phyloP scores from a whole-genome alignment of 2,888 invertebrate genomes.

The Graphium colonna region DNA sequence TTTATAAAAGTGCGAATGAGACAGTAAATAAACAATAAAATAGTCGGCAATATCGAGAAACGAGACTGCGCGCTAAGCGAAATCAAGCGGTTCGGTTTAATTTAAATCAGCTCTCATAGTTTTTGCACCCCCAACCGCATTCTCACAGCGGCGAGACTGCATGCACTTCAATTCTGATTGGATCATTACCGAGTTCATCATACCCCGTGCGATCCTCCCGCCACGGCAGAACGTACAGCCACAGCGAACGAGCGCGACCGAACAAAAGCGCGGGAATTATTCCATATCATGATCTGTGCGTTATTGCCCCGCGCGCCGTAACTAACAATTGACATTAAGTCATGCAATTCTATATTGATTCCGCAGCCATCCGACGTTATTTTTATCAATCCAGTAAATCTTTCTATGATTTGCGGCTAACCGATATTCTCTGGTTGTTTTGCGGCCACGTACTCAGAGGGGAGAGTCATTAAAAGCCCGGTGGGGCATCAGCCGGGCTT shows the following conservation, averaged over 20 bases:
- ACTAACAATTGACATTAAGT: slow-evolving; percentile 81
- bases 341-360: slow-evolving; percentile 80
- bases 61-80: slow-evolving; percentile 52
- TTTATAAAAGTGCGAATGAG: no score
- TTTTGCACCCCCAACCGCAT: slow-evolving; percentile 80
- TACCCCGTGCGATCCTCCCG: slow-evolving; percentile 71
- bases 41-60: slow-evolving; percentile 1
- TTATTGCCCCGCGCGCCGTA: slow-evolving; percentile 77
- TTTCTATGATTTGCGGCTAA: slow-evolving; percentile 79
- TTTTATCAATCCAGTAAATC: slow-evolving; percentile 77
- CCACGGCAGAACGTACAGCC: slow-evolving; percentile 48
- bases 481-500: slow-evolving; percentile 72
- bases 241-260: slow-evolving; percentile 47
- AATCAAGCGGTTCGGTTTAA: slow-evolving; percentile 69
- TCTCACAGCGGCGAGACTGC: slow-evolving; percentile 76
- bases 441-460: slow-evolving; percentile 62
- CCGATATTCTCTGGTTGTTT: slow-evolving; percentile 67
- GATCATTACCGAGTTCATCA: slow-evolving; percentile 81
- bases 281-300: slow-evolving; percentile 79
- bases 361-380: slow-evolving; percentile 62
- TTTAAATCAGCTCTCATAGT: slow-evolving; percentile 74
- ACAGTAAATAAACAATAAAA: neutral
- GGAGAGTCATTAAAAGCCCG: slow-evolving; percentile 77
- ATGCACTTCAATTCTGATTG: slow-evolving; percentile 80
- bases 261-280: slow-evolving; percentile 72